Conservation (phyloP, 2,113 vertebrate genomes). For the Heteronetta atricapilla region DNA sequence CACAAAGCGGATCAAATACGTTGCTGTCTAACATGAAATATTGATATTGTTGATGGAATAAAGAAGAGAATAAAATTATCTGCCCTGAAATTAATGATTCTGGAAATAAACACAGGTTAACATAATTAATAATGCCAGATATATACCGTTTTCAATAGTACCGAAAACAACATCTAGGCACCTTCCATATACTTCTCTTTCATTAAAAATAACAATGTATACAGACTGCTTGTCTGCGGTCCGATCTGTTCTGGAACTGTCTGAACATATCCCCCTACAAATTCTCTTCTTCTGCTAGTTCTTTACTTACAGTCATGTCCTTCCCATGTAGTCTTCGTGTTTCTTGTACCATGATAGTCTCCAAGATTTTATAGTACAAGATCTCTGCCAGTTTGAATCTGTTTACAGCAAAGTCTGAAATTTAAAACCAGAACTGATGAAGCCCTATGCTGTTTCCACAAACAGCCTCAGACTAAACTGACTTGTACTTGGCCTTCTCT, state of each 20-base stretch:
- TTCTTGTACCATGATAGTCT: conserved; percentile 92
- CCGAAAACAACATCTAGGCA: not conserved
- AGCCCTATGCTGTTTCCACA: not conserved
- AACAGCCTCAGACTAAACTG: not conserved
- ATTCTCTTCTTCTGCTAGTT: not conserved
- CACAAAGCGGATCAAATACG: not conserved
- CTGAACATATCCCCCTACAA: not conserved
- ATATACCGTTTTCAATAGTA: not conserved
- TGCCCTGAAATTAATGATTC: not conserved
- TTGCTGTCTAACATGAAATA: not conserved
- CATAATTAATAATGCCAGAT: not conserved
- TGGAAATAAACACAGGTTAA: not conserved
- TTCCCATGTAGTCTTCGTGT: conserved; percentile 89
- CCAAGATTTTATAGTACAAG: conserved; percentile 95
- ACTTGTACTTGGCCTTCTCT: not conserved
- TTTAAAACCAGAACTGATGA: conserved; percentile 33
- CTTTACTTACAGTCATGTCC: conserved; percentile 91
- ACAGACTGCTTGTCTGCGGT: not conserved
- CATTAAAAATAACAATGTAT: not conserved
- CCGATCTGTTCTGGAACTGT: not conserved
- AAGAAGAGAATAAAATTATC: not conserved
- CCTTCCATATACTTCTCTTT: not conserved
- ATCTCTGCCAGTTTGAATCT: conserved; percentile 94
- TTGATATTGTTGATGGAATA: not conserved
- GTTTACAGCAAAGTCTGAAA: conserved; percentile 93